phyloP scores from a whole-genome alignment of 2,888 invertebrate species.

The Chloroclysta siterata region DNA sequence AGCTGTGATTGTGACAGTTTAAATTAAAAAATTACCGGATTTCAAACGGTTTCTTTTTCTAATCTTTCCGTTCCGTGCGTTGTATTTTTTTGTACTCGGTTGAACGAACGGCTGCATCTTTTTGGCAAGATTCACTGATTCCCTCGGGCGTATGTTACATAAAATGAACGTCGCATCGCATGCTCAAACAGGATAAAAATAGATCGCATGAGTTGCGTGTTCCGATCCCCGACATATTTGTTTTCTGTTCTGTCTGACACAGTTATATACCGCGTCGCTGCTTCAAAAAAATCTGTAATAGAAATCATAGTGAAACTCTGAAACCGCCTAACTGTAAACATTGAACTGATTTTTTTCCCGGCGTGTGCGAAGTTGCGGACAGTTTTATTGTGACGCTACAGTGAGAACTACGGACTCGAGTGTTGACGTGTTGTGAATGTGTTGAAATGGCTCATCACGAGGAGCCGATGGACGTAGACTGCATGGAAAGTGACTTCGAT shows the following conservation, averaged over 20 bases:
- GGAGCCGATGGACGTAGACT: conserved; percentile 77
- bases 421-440: conserved; percentile 40
- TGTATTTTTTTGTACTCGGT: conserved; percentile 38
- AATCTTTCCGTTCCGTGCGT: conserved; percentile 10
- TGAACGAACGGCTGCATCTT: conserved; percentile 47
- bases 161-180: conserved; percentile 71
- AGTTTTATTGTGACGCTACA: conserved; percentile 27
- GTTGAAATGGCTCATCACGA: conserved; percentile 67
- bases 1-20: conserved; percentile 15
- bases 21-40: conserved; percentile 66
- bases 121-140: conserved; percentile 82
- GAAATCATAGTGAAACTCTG: conserved; percentile 79
- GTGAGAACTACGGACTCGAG: conserved; percentile 20
- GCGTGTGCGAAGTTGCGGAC: conserved; percentile 46
- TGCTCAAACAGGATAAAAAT: conserved; percentile 79
- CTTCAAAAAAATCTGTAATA: conserved; percentile 61
- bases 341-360: conserved; percentile 66
- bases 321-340: conserved; percentile 73
- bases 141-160: conserved; percentile 69
- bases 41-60: conserved; percentile 68
- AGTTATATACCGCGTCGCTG: conserved; percentile 65
- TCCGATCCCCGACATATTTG: conserved; percentile 73
- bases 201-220: conserved; percentile 78
- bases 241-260: conserved; percentile 72
- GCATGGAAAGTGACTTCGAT: conserved; percentile 70